A percentile compares a stretch with the other conserved stretches of the same genome.
Evolutionary conservation across 2,888 invertebrate species (phyloP).

Genomic region (Mycogona germanica): DNA sequence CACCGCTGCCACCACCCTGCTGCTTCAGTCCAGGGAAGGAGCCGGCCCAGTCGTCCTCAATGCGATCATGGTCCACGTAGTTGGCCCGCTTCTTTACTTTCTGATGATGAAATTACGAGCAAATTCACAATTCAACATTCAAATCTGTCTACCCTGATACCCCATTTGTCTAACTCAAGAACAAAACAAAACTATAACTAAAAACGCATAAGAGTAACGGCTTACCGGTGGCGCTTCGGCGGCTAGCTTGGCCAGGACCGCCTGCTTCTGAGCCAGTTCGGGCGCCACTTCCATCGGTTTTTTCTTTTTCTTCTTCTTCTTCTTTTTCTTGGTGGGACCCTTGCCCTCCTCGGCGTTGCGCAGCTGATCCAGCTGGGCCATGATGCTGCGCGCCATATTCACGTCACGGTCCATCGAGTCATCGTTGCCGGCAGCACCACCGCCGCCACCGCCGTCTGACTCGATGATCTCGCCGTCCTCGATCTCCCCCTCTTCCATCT

Average conservation of each 20-base stretch:
- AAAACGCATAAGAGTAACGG: no score
- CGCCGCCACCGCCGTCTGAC: slow-evolving; percentile 19
- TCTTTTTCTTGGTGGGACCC: slow-evolving; percentile 10
- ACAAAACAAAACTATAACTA: no score
- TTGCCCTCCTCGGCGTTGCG: background rate
- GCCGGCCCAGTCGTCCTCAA: slow-evolving; percentile 1
- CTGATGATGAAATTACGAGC: background rate
- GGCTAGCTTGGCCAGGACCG: no score
- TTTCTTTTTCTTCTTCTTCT: slow-evolving; percentile 15
- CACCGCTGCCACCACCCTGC: background rate
- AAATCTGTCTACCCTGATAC: background rate
- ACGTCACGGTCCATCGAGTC: background rate
- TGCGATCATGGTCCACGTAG: slow-evolving; percentile 19
- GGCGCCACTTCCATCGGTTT: background rate
- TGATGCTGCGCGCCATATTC: background rate
- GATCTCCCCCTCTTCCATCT: slow-evolving; percentile 20
- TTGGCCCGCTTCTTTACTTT: slow-evolving; percentile 2
- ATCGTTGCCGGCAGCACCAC: background rate
- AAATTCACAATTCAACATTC: background rate
- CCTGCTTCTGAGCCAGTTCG: no score
- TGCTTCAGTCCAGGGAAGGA: background rate
- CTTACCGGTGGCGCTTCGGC: no score
- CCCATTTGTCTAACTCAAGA: no score
- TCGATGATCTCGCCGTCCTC: slow-evolving; percentile 25
- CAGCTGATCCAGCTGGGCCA: background rate